Conservation (phyloP, 2,797 vertebrate species). For the Anguilla marmorata region DNA sequence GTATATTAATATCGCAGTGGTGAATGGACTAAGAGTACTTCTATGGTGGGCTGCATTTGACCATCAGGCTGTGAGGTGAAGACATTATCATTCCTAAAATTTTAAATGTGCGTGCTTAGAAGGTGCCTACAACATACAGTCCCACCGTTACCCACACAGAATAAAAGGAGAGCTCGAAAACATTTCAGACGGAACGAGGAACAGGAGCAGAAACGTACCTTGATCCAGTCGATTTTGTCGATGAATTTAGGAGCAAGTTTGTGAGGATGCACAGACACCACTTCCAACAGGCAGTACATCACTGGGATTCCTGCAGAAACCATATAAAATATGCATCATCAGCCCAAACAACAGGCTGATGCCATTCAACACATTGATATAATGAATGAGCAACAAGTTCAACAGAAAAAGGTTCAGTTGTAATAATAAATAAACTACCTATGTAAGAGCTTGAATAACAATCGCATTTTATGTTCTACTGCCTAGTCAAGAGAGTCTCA, state of each 20-base stretch:
- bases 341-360: background rate
- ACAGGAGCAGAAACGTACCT: slow-evolving; percentile 70
- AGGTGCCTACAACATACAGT: background rate
- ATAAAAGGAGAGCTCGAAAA: background rate
- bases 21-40: background rate
- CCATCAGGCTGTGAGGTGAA: background rate
- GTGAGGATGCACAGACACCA: slow-evolving; percentile 91
- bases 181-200: background rate
- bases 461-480: background rate
- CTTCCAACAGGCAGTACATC: slow-evolving; percentile 96
- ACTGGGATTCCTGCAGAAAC: slow-evolving; percentile 83
- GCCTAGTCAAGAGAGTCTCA: background rate
- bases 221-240: slow-evolving; percentile 96
- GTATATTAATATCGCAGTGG: too few species aligned
- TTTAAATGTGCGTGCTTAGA: background rate
- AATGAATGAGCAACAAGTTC: background rate
- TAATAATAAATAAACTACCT: background rate
- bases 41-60: background rate
- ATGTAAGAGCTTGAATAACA: background rate
- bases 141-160: background rate
- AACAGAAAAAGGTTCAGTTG: background rate
- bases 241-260: slow-evolving; percentile 85
- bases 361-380: background rate
- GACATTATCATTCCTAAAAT: background rate
- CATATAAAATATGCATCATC: background rate